phyloP scores from a whole-genome alignment of 2,888 invertebrate genomes.

The Entomobrya multifasciata region DNA sequence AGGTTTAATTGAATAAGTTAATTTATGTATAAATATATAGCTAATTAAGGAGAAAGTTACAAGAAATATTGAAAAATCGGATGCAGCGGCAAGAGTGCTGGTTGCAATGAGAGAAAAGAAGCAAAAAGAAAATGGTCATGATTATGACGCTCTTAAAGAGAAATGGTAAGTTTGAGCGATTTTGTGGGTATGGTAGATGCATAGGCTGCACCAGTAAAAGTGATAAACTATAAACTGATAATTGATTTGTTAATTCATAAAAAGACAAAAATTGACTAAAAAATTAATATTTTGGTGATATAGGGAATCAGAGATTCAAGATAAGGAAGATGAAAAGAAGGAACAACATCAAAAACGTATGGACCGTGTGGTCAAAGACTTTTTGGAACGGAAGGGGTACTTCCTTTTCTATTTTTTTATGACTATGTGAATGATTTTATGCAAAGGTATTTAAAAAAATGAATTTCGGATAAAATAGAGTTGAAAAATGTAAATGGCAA shows the following conservation, averaged over 20 bases:
- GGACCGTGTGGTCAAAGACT: slow-evolving; percentile 68
- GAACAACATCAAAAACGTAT: slow-evolving; percentile 41
- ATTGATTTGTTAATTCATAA: not conserved
- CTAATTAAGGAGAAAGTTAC: slow-evolving; percentile 76
- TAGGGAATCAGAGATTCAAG: slow-evolving; percentile 75
- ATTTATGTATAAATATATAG: slow-evolving; percentile 42
- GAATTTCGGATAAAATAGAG: too few species aligned
- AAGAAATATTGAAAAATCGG: slow-evolving; percentile 71
- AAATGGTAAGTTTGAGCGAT: slow-evolving; percentile 76
- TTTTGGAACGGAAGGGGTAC: slow-evolving; percentile 71
- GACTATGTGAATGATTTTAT: too few species aligned
- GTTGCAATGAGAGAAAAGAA: slow-evolving; percentile 52
- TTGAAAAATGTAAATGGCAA: slow-evolving; percentile 65
- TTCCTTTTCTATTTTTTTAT: not conserved
- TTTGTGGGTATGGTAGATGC: too few species aligned
- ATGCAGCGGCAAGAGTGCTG: slow-evolving; percentile 71
- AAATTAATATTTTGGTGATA: not conserved
- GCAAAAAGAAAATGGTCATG: slow-evolving; percentile 52
- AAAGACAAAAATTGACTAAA: too few species aligned
- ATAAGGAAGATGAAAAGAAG: slow-evolving; percentile 65
- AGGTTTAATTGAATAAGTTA: not conserved
- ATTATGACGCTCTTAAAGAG: slow-evolving; percentile 74
- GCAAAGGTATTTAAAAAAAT: too few species aligned
- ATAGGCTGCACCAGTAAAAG: too few species aligned
- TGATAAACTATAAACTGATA: not conserved